phyloP scores from a whole-genome alignment of 2,113 vertebrate genomes.

The Ancistrus triradiatus region DNA sequence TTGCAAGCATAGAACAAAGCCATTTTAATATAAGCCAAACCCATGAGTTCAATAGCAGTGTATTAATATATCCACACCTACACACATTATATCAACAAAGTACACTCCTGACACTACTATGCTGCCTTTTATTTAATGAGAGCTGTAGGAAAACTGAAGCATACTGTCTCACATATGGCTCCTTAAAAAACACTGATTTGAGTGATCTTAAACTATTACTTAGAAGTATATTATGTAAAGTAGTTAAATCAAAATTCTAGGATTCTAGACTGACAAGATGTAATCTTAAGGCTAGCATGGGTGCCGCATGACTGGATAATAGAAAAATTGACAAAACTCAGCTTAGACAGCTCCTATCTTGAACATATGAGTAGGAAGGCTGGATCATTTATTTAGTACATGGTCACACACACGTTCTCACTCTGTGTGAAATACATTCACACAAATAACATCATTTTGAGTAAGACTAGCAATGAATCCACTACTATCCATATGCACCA shows the following conservation, averaged over 20 bases:
- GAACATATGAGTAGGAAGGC: conserved; percentile 13
- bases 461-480: background rate
- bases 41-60: background rate
- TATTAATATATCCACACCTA: background rate
- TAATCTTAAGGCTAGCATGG: too few species aligned
- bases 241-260: too few species aligned
- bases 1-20: background rate
- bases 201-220: too few species aligned
- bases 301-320: too few species aligned
- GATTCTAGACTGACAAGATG: too few species aligned
- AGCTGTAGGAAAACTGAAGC: background rate
- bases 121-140: conserved; percentile 6
- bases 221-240: too few species aligned
- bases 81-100: conserved; percentile 11
- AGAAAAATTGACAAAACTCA: too few species aligned
- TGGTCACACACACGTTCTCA: conserved; percentile 5
- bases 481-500: background rate
- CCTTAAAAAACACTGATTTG: too few species aligned
- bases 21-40: conserved; percentile 8
- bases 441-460: background rate
- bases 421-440: background rate
- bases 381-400: too few species aligned
- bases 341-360: background rate
- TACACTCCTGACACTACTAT: conserved; percentile 7
- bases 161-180: conserved; percentile 1